Evolutionary conservation across 2,888 invertebrate species (phyloP), one percentile per base, ranked within the genome.

Genomic region (Hypena proboscidalis): DNA sequence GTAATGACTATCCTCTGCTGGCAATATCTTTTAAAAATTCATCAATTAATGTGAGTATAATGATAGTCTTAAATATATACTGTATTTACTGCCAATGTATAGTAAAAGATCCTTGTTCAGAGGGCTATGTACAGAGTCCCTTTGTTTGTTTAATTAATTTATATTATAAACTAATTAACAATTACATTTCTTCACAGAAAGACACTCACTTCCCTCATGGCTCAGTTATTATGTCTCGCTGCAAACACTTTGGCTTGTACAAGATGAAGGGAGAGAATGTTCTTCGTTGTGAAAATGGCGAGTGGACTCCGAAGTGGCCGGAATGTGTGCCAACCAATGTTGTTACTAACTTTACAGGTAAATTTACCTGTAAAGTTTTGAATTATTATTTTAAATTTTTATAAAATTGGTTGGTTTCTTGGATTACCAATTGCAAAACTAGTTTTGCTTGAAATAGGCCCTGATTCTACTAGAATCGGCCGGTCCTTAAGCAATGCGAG

Each of bases 311-410:
- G 0, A 93, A 93, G 56, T 88, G 96, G 74, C 97, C 97, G 1
- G 94, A 95, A 49, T 97, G 97, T 75, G 95, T 96, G 19, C 95
- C 96, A n/a, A 97, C 97, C 15, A 96, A 96, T 1, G 90, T 96
- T 22, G 91, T 97, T 58, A 96, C 96, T 23, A 97, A 97, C 83
- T 97, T 96, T 81, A 96, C 97, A 67, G 95, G 96, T 95, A 83
- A 29, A 32, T 5, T 11, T 10, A 9, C 30, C 15, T 30, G 30
- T 5, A 5, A 22, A n/a, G 8, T 8, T n/a, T 22, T 5, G 5
- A 21, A 29, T 19, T 37, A 13, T 23, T 26, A 20, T 19, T 13
- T 6, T n/a, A 13, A n/a, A 26, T 13, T 11, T 3, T 7, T 14
- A 13, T 15, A 15, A 4, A 5, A 20, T 9, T 9, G 2, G 7